Evolutionary conservation across 1,140 invertebrate genomes (phyloP), one percentile per base, ranked within the genome.

Genomic region (Apis dorsata): DNA sequence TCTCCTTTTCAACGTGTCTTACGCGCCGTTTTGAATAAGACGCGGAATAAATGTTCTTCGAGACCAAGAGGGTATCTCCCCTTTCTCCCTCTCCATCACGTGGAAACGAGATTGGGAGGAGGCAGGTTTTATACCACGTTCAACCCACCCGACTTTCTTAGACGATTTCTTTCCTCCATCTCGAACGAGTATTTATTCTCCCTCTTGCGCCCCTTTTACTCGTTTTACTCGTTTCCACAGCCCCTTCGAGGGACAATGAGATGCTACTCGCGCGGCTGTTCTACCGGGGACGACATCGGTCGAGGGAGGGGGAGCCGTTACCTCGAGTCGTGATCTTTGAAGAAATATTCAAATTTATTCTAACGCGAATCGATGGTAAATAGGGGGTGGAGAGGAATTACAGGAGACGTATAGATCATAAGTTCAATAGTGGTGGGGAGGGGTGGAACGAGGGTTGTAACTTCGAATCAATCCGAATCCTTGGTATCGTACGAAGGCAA

Each of bases 381-480:
- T 51, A 63, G 62, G 49, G 57, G 3, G 62, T 10, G 21, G 11
- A 12, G 19, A 49, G 13, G 13, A 11, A 21, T 28, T 12, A 34
- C 19, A 24, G 17, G 21, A 15, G 13, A 15, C 49, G 15, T 59
- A 59, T 3, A 17, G 4, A 7, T 28, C 1, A 12, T n/a, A 15
- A 8, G 13, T 7, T n/a, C 34, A 34, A 34, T 34, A 34, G 34
- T 34, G 34, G 34, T 4, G 34, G 34, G 34, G 34, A 34, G 10
- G 51, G 51, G 19, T 49, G 68, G 11, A 53, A 57, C 28, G 28
- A 17, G 21, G 65, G 57, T 68, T 73, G 44, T 84, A 72, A 81
- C 69, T 80, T 62, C 66, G 77, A 84, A 84, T 84, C 78, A 80
- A 80, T 81, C 78, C 55, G 70, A 84, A 81, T 81, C 70, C 78